These are phyloP conservation scores for Gambusia yucatana DNA, from an alignment of 2,797 vertebrate species.

Conservation along the genomic window DNA sequence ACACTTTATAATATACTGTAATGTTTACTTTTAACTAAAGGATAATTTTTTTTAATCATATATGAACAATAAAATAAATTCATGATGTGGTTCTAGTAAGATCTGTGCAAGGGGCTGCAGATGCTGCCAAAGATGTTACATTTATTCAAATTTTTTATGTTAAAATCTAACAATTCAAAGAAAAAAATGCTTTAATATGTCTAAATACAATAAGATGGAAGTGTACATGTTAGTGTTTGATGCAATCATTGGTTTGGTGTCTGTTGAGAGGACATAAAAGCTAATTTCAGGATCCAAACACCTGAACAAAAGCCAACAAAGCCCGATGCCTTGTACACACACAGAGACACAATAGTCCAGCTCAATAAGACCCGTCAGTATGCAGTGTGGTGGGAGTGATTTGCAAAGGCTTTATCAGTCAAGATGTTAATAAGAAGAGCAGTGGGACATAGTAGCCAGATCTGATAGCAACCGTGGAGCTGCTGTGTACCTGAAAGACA, in stretches of 20 bases:
- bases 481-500: constrained; percentile 12
- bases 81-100: background rate
- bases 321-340: constrained; percentile 12
- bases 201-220: background rate
- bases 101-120: background rate
- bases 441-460: constrained; percentile 52
- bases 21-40: background rate
- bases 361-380: constrained; percentile 56
- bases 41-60: background rate
- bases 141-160: background rate
- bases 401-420: constrained; percentile 60
- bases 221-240: background rate
- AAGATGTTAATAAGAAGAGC: constrained; percentile 66
- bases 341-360: constrained; percentile 35
- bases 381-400: constrained; percentile 49
- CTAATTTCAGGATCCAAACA: constrained; percentile 33
- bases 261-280: constrained; percentile 21
- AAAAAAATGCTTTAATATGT: background rate
- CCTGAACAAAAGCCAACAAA: constrained; percentile 18
- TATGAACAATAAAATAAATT: background rate
- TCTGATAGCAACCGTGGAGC: constrained; percentile 50
- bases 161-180: background rate
- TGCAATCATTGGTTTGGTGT: constrained; percentile 15
- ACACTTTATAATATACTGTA: background rate
- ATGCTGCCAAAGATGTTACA: background rate